Evolutionary conservation across 2,113 vertebrate genomes (phyloP).

Genomic region (Trogon melanurus): DNA sequence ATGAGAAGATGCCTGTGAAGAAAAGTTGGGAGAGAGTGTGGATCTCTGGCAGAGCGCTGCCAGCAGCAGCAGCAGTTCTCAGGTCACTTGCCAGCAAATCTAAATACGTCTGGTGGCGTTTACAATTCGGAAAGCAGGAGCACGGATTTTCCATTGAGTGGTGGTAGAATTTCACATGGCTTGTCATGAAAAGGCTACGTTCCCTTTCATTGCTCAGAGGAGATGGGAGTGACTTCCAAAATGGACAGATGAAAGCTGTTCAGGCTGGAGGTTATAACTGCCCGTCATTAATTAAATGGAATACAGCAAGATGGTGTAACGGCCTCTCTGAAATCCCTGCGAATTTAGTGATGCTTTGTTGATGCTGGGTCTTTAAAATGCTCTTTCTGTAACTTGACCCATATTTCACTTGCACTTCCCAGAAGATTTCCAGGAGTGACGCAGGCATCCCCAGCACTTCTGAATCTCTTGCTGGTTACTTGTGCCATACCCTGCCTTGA

Average conservation of each 20-base stretch:
- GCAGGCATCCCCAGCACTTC: neutral
- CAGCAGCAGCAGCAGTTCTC: neutral
- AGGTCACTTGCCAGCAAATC: constrained; percentile 10
- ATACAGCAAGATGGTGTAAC: neutral
- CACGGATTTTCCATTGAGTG: neutral
- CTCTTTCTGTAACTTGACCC: neutral
- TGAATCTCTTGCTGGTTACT: neutral
- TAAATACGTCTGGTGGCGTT: neutral
- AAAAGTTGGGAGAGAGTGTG: neutral
- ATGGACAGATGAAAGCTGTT: neutral
- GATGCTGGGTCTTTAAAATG: neutral
- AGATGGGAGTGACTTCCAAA: neutral
- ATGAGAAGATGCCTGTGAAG: neutral
- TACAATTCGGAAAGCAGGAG: constrained; percentile 19
- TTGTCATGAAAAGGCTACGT: neutral
- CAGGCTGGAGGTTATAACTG: neutral
- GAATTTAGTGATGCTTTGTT: neutral
- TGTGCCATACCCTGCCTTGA: neutral
- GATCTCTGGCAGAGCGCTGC: neutral
- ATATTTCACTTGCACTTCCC: neutral
- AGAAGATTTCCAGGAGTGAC: neutral
- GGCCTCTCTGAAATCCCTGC: neutral
- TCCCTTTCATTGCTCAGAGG: neutral
- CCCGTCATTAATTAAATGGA: neutral
- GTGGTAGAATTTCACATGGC: neutral